These are phyloP conservation scores for Ictidomys tridecemlineatus DNA, from an alignment of 2,113 vertebrate genomes.

Conservation along the genomic window DNA sequence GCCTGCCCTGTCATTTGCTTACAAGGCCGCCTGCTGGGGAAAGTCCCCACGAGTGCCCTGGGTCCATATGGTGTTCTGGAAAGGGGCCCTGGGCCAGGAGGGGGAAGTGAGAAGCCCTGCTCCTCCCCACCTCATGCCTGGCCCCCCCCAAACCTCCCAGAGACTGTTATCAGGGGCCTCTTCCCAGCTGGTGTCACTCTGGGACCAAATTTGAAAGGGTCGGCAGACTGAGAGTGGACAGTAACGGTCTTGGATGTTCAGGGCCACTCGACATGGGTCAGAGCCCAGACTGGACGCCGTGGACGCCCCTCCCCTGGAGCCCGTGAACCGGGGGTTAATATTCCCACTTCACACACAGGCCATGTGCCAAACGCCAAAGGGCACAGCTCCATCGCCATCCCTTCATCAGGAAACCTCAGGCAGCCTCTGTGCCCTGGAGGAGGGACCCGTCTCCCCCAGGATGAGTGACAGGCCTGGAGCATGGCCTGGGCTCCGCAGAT, in stretches of 20 bases:
- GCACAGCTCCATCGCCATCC: too few relatives aligned
- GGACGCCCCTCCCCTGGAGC: neutral
- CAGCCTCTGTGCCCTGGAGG: accelerated
- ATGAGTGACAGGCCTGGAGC: too few relatives aligned
- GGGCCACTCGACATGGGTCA: neutral
- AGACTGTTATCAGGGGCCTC: neutral
- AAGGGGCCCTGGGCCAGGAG: neutral
- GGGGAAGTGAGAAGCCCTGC: neutral
- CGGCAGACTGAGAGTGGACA: neutral
- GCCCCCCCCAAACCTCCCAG: neutral
- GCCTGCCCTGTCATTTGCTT: slow-evolving; percentile 51
- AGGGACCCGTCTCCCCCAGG: neutral
- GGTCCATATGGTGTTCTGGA: slow-evolving; percentile 73
- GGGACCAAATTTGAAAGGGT: neutral
- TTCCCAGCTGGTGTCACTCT: accelerated
- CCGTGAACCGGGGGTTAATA: neutral
- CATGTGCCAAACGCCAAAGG: accelerated
- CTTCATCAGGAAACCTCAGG: too few relatives aligned
- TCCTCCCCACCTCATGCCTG: neutral
- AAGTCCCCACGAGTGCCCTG: neutral
- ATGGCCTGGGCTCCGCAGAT: accelerated
- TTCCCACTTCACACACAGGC: neutral
- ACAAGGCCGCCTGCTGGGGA: slow-evolving; percentile 54
- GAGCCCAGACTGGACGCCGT: neutral
- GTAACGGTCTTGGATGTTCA: accelerated